Percentiles rank a stretch among this genome's conserved stretches.
These are phyloP conservation scores for Tortricodes alternella DNA, from an alignment of 2,888 invertebrate genomes.

Conservation along the genomic window DNA sequence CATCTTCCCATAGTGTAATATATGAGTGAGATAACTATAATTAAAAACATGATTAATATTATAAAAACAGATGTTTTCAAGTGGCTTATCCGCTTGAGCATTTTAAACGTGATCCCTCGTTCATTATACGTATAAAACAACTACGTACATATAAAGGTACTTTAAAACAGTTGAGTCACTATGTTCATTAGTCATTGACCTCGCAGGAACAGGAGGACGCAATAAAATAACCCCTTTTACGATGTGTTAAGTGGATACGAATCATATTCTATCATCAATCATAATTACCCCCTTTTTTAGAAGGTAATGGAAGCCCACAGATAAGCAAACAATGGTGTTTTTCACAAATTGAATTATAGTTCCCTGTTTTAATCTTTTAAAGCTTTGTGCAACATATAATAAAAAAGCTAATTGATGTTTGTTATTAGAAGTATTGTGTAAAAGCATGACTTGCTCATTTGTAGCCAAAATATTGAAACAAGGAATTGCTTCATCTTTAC, in stretches of 20 bases:
- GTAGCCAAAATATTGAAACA: too few relatives aligned
- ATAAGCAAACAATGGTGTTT: constrained; percentile 35
- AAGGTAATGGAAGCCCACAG: constrained; percentile 34
- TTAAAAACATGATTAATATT: constrained; percentile 6
- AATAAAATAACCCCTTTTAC: constrained; percentile 79
- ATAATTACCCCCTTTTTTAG: constrained; percentile 66
- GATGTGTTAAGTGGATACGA: constrained; percentile 79
- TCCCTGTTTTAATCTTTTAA: constrained; percentile 7
- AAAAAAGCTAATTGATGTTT: constrained; percentile 1
- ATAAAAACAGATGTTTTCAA: constrained; percentile 27
- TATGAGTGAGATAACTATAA: constrained; percentile 9
- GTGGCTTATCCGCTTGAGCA: constrained; percentile 24
- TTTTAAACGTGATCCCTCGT: constrained; percentile 38
- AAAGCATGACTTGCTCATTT: constrained; percentile 4
- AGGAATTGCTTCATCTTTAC: too few relatives aligned
- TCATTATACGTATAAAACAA: constrained; percentile 57
- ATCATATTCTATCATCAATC: constrained; percentile 80
- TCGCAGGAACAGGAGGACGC: constrained; percentile 67
- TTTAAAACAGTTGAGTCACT: constrained; percentile 68
- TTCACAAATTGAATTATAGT: constrained; percentile 25
- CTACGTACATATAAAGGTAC: constrained; percentile 42
- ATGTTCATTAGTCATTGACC: constrained; percentile 76
- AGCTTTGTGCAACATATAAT: constrained; percentile 1
- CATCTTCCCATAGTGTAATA: not conserved
- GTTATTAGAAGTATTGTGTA: not conserved